Conservation (phyloP, 2,113 vertebrate genomes). For the Nerophis ophidion region DNA sequence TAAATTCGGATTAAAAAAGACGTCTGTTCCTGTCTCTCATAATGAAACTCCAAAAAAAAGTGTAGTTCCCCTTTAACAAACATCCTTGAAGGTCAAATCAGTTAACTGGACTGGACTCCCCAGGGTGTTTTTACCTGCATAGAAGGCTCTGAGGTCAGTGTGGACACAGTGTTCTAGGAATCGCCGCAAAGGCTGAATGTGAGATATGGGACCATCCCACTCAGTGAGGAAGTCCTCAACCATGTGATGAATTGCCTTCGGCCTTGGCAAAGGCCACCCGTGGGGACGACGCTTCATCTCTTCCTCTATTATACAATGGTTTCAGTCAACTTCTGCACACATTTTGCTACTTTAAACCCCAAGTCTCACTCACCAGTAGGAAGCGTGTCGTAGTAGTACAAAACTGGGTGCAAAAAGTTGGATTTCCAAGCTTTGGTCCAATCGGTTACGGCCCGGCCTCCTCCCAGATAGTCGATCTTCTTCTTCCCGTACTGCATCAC, state of each 20-base stretch:
- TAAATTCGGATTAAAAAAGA: no score
- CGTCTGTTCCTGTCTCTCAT: no score
- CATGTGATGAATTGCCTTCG: constrained; percentile 84
- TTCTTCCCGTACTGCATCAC: constrained; percentile 90
- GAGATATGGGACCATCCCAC: constrained; percentile 84
- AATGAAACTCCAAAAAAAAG: no score
- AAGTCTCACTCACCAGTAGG: constrained; percentile 78
- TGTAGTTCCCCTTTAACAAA: no score
- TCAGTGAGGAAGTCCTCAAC: constrained; percentile 95
- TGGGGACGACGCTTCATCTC: constrained; percentile 80
- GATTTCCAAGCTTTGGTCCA: constrained; percentile 87
- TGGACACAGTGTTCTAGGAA: constrained; percentile 90
- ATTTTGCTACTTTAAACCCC: not conserved
- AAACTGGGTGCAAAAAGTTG: constrained; percentile 93
- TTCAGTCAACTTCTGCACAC: not conserved
- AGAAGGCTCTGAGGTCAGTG: constrained; percentile 86
- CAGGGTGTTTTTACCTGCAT: constrained; percentile 76
- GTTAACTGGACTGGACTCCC: not conserved
- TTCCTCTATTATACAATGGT: constrained; percentile 64
- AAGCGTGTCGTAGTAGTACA: constrained; percentile 85
- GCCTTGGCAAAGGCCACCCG: constrained; percentile 85
- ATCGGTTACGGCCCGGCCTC: constrained; percentile 81
- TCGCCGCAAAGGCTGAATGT: constrained; percentile 86
- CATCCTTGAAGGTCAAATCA: not conserved
- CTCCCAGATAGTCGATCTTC: constrained; percentile 73